Evolutionary conservation across 2,797 vertebrate genomes (phyloP).

Genomic region (Danio tinwini): DNA sequence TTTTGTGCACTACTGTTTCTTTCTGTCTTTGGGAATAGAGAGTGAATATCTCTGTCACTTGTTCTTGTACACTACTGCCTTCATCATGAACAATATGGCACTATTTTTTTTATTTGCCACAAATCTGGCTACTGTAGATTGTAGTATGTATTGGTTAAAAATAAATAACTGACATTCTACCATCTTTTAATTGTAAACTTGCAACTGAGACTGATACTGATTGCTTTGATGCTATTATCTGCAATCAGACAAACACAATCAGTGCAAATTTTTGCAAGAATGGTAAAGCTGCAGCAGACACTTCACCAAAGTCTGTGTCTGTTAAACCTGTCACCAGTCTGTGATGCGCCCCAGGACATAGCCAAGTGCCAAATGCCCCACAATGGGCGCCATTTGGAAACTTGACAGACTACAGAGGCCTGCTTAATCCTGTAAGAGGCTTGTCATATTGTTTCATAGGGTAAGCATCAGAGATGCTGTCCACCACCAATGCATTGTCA

Average conservation of each 20-base stretch:
- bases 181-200: not conserved
- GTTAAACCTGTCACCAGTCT: constrained; percentile 40
- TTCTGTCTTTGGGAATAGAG: constrained; percentile 31
- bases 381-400: constrained; percentile 49
- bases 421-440: constrained; percentile 52
- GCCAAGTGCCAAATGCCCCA: constrained; percentile 36
- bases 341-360: constrained; percentile 41
- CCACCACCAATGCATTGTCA: not conserved
- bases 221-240: constrained; percentile 4
- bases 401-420: constrained; percentile 35
- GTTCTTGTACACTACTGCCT: not conserved
- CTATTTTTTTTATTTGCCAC: not conserved
- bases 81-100: not conserved
- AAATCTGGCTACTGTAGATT: not conserved
- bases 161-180: not conserved
- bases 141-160: not conserved
- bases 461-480: constrained; percentile 3
- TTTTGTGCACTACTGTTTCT: constrained; percentile 47
- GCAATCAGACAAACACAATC: constrained; percentile 5
- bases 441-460: constrained; percentile 35
- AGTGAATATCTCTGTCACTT: constrained; percentile 16
- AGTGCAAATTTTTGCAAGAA: not conserved
- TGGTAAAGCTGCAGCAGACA: constrained; percentile 3
- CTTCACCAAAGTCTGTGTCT: not conserved
- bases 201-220: not conserved